Percentiles rank a stretch among this genome's conserved stretches.
Conservation (phyloP, 2,113 vertebrate genomes). For the Corythornis vintsioides region DNA sequence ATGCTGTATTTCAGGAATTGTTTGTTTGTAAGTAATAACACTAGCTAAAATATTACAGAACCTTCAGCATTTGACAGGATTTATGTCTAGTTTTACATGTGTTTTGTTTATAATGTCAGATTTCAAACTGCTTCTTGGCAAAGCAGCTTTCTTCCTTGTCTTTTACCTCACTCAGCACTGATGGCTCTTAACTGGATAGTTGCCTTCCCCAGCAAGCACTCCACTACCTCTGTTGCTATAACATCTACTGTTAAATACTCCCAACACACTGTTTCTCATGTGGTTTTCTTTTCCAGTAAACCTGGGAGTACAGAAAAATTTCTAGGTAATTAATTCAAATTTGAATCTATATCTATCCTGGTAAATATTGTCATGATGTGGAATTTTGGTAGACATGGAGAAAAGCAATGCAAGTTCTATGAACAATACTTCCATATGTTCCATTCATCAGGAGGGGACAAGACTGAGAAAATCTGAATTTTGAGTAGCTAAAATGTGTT, state of each 20-base stretch:
- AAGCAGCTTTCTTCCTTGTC: conserved; percentile 18
- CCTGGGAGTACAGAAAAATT: conserved; percentile 46
- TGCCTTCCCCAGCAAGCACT: conserved; percentile 47
- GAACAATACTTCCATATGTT: conserved; percentile 71
- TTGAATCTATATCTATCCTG: conserved; percentile 55
- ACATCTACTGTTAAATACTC: conserved; percentile 44
- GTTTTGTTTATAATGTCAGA: conserved; percentile 57
- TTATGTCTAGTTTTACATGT: conserved; percentile 45
- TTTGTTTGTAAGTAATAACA: conserved; percentile 23
- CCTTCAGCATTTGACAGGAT: not conserved
- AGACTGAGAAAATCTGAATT: conserved; percentile 70
- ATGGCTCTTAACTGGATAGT: conserved; percentile 44
- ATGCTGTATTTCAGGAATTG: not conserved
- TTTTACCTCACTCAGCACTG: conserved; percentile 38
- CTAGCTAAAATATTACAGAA: conserved; percentile 33
- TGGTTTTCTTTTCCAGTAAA: conserved; percentile 33
- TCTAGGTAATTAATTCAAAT: conserved; percentile 66
- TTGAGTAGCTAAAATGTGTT: conserved; percentile 58
- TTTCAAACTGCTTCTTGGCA: conserved; percentile 52
- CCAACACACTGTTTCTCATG: conserved; percentile 38
- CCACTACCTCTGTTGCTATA: conserved; percentile 44
- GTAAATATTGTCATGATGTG: conserved; percentile 68
- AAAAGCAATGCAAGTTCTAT: conserved; percentile 69
- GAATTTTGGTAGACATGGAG: conserved; percentile 64
- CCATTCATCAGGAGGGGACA: conserved; percentile 69